Base-by-base conservation (phyloP, 2,888 invertebrate genomes). In the Philonicus albiceps region DNA sequence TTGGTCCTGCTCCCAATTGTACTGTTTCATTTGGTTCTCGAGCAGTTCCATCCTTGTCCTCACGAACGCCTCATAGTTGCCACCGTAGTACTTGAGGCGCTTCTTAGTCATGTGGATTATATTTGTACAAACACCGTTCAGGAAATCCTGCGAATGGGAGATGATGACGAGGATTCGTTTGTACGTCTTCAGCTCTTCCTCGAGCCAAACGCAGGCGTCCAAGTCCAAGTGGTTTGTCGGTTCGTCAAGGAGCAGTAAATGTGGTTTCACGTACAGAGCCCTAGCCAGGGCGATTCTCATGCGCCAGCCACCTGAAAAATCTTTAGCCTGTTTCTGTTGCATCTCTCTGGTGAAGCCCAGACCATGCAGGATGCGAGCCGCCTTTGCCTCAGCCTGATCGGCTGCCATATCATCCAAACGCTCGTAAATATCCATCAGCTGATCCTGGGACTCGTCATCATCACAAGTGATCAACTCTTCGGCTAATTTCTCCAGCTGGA, bases 1-100 rank as follows among this genome's bases (percentile, higher is more conserved):
- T 93, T 99, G 99, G 93, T 98, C 98, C 92, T 99, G 99, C 93
- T 99, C 99, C 99, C 99, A 99, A 90, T 98, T 98, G 93, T 99
- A 99, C 91, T 98, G 98, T 92, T 99, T 99, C 95, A 96, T 97
- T 93, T 99, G 99, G 92, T 99, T 99, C 92, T 99, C 99, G 88
- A 98, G 93, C 89, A 99, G 93, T 91, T 99, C 99, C 94, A 96
- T 94, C 88, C 98, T 94, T 0, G 99, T 99, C 89, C 97, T 96
- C 8, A 98, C 95, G 91, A 99, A 99, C 1, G 97, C 96, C 92
- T 99, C 99, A 92, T 99, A 99, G 93, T 99, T 99, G 88, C 96
- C 98, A 31, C 98, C 97, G 93, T 97, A 99, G 93, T 98, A 98
- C 91, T 98, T 98, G 73, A 99, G 94, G 88, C 97, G 96, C 89